Evolutionary conservation across 2,888 invertebrate genomes (phyloP), one percentile per base, ranked within the genome.

Genomic region (Lamproptera curius): DNA sequence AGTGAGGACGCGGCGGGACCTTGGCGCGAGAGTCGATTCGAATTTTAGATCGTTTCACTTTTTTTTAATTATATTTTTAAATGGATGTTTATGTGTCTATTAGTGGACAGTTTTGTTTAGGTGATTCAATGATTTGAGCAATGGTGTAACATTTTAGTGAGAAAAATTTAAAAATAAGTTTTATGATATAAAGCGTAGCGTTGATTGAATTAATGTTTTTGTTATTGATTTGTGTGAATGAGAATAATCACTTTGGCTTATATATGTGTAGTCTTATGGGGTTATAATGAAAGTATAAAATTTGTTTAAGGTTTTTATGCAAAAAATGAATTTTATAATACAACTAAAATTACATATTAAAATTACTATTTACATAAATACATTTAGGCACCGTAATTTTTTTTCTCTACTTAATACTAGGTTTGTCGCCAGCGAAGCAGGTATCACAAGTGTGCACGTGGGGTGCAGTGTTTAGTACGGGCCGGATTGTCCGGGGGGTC

Each of bases 401-500:
- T 61, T 86, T 86, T 85, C 78, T 78, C 85, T 86, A 86, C 86
- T 86, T 87, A 86, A 60, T 67, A 73, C 79, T 85, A 83, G 62
- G 58, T 78, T 75, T 78, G 74, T 82, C 83, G 85, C 83, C 83
- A 84, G 80, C 85, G 71, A 67, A 80, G 78, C 84, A 81, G 82
- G 76, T 87, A 87, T 86, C 86, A 86, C 87, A 86, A 74, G 74
- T 70, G 70, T 65, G 72, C 69, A 75, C 75, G 68, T 62, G 61
- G 52, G 48, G 54, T 54, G 76, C 74, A 69, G 67, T 58, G 58
- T 66, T 77, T 90, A 90, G 75, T 92, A 92, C 56, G 92, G 92
- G 70, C 92, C 92, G 66, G 92, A 92, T 67, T 89, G 90, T 55
- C 90, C 91, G 66, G 92, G 92, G 67, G 91, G 88, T 53, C 92